These are phyloP conservation scores for Idaea straminata DNA, from an alignment of 2,888 invertebrate genomes.

Conservation along the genomic window DNA sequence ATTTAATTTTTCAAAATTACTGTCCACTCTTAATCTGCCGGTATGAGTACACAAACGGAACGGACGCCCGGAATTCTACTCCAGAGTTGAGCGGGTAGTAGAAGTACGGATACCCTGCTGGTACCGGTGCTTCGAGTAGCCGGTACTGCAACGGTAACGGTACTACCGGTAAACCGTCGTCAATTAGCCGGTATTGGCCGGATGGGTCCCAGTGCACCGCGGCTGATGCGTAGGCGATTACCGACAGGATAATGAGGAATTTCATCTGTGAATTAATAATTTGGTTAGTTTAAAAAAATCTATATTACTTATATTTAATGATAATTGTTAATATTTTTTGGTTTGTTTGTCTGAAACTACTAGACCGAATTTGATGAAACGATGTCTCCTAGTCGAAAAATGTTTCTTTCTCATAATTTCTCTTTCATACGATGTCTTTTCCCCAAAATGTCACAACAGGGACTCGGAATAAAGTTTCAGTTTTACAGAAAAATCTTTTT, in stretches of 20 bases:
- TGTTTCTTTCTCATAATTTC: no score
- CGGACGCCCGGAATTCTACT: background rate
- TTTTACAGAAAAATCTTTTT: no score
- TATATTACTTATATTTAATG: no score
- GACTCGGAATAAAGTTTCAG: no score
- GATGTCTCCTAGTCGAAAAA: background rate
- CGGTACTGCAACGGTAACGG: constrained; percentile 9
- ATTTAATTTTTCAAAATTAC: constrained; percentile 6
- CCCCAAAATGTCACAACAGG: no score
- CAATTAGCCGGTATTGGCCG: constrained; percentile 28
- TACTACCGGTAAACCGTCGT: constrained; percentile 9
- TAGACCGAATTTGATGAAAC: background rate
- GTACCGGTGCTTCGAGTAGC: constrained; percentile 9
- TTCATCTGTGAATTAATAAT: constrained; percentile 36
- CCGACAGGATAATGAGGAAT: constrained; percentile 24
- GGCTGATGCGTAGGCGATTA: constrained; percentile 26
- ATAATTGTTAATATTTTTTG: no score
- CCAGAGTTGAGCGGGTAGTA: constrained; percentile 7
- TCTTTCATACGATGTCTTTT: no score
- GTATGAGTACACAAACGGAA: constrained; percentile 21
- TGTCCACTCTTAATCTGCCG: constrained; percentile 16
- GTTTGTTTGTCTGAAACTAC: background rate
- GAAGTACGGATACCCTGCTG: constrained; percentile 8
- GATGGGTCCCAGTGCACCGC: constrained; percentile 31
- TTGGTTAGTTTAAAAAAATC: background rate